Evolutionary conservation across 2,113 vertebrate genomes (phyloP).

Genomic region (Psephotus haematonotus): DNA sequence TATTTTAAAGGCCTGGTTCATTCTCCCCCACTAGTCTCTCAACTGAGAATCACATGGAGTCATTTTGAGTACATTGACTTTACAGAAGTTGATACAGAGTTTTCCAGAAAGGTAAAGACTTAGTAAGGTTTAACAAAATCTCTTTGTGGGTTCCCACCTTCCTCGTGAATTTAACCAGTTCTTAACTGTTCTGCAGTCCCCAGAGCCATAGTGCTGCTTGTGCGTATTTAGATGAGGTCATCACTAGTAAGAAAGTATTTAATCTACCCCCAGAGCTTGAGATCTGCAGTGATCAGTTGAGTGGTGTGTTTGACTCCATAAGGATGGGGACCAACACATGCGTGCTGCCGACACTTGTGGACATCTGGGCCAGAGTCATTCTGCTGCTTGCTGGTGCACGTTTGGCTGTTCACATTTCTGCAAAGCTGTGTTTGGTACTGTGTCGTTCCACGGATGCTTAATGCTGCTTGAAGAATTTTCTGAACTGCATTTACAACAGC

Average conservation of each 20-base stretch:
- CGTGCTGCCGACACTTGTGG: neutral
- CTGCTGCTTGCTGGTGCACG: neutral
- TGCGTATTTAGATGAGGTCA: neutral
- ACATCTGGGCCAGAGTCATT: neutral
- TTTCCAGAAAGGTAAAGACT: neutral
- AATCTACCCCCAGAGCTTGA: neutral
- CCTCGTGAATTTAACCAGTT: neutral
- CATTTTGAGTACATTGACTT: neutral
- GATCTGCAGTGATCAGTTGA: fast-evolving
- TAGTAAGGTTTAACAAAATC: neutral
- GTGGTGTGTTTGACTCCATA: neutral
- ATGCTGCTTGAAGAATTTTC: neutral
- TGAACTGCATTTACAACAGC: neutral
- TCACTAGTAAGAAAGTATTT: neutral
- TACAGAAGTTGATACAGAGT: neutral
- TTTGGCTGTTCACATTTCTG: neutral
- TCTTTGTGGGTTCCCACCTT: neutral
- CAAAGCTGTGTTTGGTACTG: neutral
- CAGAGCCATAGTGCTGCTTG: neutral
- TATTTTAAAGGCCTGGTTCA: neutral
- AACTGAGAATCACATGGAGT: neutral
- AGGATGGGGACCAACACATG: neutral
- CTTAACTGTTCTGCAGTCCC: neutral
- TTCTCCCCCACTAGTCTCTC: neutral
- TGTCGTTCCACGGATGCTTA: neutral